Percentiles rank a stretch among this genome's conserved stretches.
Evolutionary conservation across 2,888 invertebrate genomes (phyloP).

Genomic region (Volucella bombylans): DNA sequence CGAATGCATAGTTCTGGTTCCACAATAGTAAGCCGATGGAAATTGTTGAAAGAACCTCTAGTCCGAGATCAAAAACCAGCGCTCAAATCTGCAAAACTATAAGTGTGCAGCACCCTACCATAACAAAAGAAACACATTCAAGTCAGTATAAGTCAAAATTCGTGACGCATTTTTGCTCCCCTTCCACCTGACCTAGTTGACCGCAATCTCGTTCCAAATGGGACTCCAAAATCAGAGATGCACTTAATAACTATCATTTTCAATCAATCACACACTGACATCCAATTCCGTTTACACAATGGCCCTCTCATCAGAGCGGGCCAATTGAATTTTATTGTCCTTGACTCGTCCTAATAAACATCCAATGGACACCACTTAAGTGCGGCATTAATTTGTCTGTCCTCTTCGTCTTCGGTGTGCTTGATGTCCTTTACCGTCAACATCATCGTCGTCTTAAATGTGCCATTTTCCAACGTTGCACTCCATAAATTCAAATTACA

Average conservation of each 20-base stretch:
- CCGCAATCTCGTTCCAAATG: too few species aligned
- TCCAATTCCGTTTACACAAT: slow-evolving; percentile 51
- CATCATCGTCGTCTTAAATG: slow-evolving; percentile 41
- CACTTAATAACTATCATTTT: slow-evolving; percentile 14
- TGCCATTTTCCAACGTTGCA: slow-evolving; percentile 48
- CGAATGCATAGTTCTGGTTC: too few species aligned
- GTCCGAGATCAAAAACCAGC: too few species aligned
- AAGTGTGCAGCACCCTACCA: too few species aligned
- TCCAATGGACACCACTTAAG: slow-evolving; percentile 70
- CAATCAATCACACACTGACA: slow-evolving; percentile 62
- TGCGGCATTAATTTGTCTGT: slow-evolving; percentile 70
- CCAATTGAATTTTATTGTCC: slow-evolving; percentile 68
- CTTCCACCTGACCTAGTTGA: too few species aligned
- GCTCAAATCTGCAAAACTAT: too few species aligned
- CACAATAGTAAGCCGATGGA: too few species aligned
- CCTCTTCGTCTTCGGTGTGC: slow-evolving; percentile 28
- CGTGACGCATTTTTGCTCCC: too few species aligned
- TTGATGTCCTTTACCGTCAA: background rate
- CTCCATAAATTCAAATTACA: slow-evolving; percentile 72
- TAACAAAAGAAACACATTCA: too few species aligned
- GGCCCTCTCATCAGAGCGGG: slow-evolving; percentile 50
- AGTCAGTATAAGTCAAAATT: too few species aligned
- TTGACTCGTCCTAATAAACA: slow-evolving; percentile 71
- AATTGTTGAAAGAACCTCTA: too few species aligned
- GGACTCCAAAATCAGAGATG: background rate